Evolutionary conservation across 2,113 vertebrate genomes (phyloP).

Genomic region (Ardeotis arabs): DNA sequence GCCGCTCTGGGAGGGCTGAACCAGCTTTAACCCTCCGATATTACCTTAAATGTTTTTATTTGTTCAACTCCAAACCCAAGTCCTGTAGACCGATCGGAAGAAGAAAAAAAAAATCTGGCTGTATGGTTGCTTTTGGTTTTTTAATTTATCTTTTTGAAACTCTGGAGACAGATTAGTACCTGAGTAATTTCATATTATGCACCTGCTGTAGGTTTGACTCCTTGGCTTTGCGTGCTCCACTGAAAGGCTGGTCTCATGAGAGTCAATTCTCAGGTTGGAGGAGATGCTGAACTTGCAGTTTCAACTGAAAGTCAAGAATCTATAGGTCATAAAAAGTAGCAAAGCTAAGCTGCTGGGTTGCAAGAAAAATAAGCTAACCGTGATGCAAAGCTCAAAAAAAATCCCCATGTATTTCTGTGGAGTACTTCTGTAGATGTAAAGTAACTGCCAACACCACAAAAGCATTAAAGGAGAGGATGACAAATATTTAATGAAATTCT

Average conservation of each 20-base stretch:
- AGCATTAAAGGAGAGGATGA: neutral
- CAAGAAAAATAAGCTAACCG: neutral
- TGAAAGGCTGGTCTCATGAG: neutral
- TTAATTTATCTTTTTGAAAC: neutral
- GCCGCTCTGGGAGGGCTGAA: neutral
- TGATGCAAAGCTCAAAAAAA: neutral
- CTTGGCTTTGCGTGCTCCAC: neutral
- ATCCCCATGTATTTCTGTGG: neutral
- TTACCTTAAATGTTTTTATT: neutral
- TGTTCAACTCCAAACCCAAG: neutral
- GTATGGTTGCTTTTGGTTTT: neutral
- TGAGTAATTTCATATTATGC: neutral
- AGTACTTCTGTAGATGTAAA: neutral
- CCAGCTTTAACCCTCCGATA: neutral
- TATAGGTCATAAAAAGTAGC: neutral
- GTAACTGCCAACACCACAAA: neutral
- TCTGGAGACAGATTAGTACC: neutral
- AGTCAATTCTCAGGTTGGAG: neutral
- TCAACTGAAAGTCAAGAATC: neutral
- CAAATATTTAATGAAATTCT: neutral
- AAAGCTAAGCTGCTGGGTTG: neutral
- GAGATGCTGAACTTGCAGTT: neutral
- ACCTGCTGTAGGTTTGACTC: slow-evolving; percentile 7
- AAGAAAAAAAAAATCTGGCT: accelerated
- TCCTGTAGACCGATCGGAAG: neutral